Conservation (phyloP, 92 coral and sea anemone species). For the Scolanthus callimorphus region DNA sequence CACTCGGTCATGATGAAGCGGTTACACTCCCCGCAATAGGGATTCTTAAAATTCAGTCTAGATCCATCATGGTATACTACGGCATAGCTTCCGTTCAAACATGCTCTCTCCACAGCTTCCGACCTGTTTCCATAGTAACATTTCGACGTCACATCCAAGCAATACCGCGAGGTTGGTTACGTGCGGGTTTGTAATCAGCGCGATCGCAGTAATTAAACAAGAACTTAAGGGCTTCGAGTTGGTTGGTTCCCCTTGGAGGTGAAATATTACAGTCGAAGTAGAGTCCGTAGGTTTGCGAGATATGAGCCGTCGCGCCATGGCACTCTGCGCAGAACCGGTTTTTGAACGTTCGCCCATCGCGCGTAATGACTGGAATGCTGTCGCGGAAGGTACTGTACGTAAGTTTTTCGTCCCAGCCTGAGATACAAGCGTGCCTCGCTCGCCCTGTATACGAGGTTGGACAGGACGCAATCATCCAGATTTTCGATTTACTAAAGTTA, state of each 20-base stretch:
- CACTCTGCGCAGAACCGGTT: constrained; percentile 47
- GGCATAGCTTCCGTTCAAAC: too few species aligned
- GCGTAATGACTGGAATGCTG: constrained; percentile 24
- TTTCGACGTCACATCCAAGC: neutral
- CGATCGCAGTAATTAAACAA: constrained; percentile 9
- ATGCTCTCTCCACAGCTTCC: too few species aligned
- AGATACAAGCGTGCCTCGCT: constrained; percentile 4
- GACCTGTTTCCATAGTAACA: neutral
- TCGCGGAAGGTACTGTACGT: constrained; percentile 12
- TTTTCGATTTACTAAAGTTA: constrained; percentile 10
- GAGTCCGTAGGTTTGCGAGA: constrained; percentile 2
- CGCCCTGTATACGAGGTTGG: constrained; percentile 14
- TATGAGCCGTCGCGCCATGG: constrained; percentile 2
- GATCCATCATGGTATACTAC: neutral
- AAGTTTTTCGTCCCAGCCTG: neutral
- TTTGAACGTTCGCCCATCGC: constrained; percentile 28
- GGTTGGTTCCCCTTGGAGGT: constrained; percentile 5
- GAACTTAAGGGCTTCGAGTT: constrained; percentile 6
- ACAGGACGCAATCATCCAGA: constrained; percentile 36
- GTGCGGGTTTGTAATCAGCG: neutral
- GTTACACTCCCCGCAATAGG: neutral
- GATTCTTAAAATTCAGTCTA: neutral
- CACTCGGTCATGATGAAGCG: neutral
- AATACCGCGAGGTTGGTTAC: neutral
- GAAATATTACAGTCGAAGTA: constrained; percentile 4